A percentile compares a stretch with the other conserved stretches of the same genome.
Evolutionary conservation across 2,797 vertebrate species (phyloP).

Genomic region (Siniperca scherzeri): DNA sequence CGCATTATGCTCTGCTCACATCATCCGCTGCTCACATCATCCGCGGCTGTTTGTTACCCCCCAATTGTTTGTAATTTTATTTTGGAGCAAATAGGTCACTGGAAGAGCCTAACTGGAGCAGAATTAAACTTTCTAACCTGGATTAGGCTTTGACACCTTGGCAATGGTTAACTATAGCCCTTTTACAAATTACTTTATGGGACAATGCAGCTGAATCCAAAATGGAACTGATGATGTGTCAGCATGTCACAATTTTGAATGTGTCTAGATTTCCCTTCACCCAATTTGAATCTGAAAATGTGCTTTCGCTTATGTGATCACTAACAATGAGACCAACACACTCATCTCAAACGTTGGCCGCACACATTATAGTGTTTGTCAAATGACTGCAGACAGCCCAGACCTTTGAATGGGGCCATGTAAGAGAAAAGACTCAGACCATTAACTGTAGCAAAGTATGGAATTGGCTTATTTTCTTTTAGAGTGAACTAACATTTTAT

Average conservation of each 20-base stretch:
- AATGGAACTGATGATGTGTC: conserved; percentile 69
- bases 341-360: conserved; percentile 43
- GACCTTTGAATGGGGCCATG: conserved; percentile 62
- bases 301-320: conserved; percentile 62
- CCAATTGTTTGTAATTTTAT: conserved; percentile 73
- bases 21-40: conserved; percentile 63
- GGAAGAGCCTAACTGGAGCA: conserved; percentile 79
- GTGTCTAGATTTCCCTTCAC: conserved; percentile 56
- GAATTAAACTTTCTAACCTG: conserved; percentile 78
- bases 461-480: conserved; percentile 74
- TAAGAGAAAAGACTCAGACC: conserved; percentile 60
- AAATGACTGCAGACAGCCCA: conserved; percentile 65
- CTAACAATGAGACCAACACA: conserved; percentile 56
- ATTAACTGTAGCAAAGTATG: conserved; percentile 71
- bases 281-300: conserved; percentile 71
- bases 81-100: conserved; percentile 80
- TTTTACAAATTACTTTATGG: conserved; percentile 67
- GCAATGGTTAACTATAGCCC: conserved; percentile 60
- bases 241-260: conserved; percentile 58
- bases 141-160: conserved; percentile 68
- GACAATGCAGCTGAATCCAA: conserved; percentile 66
- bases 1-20: conserved; percentile 69
- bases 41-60: conserved; percentile 61
- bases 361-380: conserved; percentile 59
- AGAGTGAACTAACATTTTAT: conserved; percentile 62